A percentile compares a stretch with the other conserved stretches of the same genome.
These are phyloP conservation scores for Alligator mississippiensis DNA, from an alignment of 2,113 vertebrate species.

Conservation along the genomic window DNA sequence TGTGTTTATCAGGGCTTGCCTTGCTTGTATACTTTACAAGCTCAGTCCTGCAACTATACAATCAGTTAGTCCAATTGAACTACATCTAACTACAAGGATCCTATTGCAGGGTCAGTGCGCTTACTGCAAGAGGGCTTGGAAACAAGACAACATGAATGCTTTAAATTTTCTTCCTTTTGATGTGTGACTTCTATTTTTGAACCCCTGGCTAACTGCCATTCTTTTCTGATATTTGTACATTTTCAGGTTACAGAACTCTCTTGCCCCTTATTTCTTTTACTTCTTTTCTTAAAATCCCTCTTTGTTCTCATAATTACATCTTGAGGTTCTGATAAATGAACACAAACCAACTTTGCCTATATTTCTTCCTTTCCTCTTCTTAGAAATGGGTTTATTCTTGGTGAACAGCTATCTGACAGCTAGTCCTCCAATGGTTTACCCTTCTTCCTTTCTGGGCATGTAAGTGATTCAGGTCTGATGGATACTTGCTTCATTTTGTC, in stretches of 20 bases:
- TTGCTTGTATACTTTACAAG: neutral
- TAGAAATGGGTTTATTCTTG: neutral
- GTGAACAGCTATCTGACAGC: neutral
- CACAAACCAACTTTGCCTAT: neutral
- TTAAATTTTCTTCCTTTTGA: conserved; percentile 31
- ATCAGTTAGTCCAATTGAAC: neutral
- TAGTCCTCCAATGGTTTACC: too few relatives aligned
- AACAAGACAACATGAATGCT: conserved; percentile 6
- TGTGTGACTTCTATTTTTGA: conserved; percentile 34
- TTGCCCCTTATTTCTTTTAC: neutral
- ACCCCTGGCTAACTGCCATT: conserved; percentile 44
- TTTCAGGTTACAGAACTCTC: conserved; percentile 19
- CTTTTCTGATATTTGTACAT: neutral
- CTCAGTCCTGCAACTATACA: accelerated
- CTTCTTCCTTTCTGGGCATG: too few relatives aligned
- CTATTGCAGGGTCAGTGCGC: neutral
- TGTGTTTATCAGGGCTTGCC: neutral
- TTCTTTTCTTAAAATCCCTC: neutral
- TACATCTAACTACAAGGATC: neutral
- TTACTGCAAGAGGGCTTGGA: neutral
- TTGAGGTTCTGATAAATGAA: neutral
- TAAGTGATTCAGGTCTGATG: too few relatives aligned
- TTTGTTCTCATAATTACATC: conserved; percentile 20
- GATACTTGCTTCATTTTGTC: neutral
- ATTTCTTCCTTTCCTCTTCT: neutral